Conservation (phyloP, 2,113 vertebrate genomes). For the Notarius lentiginosus region DNA sequence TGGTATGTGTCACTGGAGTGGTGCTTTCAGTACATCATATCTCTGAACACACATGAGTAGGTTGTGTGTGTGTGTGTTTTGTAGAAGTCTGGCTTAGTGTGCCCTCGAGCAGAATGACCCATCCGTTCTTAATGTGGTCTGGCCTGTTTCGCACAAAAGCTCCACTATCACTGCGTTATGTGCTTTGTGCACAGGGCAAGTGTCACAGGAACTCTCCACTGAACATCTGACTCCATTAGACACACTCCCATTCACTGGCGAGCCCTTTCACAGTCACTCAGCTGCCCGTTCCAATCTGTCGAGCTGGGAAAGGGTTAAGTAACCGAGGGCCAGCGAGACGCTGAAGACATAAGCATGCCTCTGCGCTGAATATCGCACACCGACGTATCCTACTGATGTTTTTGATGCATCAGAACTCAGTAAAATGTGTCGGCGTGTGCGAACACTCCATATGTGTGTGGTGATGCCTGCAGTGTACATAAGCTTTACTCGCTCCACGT, state of each 20-base stretch:
- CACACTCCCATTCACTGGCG: conserved; percentile 34
- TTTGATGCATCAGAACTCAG: not conserved
- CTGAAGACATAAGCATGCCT: not conserved
- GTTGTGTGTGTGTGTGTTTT: not conserved
- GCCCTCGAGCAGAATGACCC: conserved; percentile 43
- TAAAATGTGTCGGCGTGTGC: not conserved
- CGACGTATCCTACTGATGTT: not conserved
- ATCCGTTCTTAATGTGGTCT: conserved; percentile 36
- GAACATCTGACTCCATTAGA: conserved; percentile 50
- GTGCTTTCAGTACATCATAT: not conserved
- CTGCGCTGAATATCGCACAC: not conserved
- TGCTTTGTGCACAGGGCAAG: conserved; percentile 16
- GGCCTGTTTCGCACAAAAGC: conserved; percentile 47
- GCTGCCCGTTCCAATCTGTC: conserved; percentile 29
- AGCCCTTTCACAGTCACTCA: conserved; percentile 36
- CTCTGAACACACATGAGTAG: conserved; percentile 1
- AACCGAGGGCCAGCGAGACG: not conserved
- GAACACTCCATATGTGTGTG: not conserved
- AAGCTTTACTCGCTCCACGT: not conserved
- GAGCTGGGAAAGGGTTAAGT: conserved; percentile 36
- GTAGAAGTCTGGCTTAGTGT: conserved; percentile 16
- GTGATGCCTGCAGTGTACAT: not conserved
- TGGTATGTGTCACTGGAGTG: not conserved
- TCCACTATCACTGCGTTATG: conserved; percentile 20
- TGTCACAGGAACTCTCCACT: conserved; percentile 41